Evolutionary conservation across 2,797 vertebrate species (phyloP).

Genomic region (Eptatretus atami): DNA sequence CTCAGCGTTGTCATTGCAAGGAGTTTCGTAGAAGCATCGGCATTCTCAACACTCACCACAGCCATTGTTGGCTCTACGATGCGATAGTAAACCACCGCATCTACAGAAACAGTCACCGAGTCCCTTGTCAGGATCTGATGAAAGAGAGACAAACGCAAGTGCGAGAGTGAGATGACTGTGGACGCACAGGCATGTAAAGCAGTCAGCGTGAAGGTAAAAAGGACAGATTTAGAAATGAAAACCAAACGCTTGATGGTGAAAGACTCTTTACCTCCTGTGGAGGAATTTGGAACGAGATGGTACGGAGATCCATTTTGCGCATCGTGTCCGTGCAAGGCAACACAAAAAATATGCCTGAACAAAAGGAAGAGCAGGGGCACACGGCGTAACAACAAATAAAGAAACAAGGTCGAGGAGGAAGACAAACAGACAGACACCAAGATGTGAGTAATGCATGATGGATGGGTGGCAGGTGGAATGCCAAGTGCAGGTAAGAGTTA

Average conservation of each 20-base stretch:
- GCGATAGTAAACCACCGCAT: conserved; percentile 25
- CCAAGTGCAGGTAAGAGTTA: no score
- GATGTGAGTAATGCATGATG: no score
- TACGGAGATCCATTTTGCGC: conserved; percentile 28
- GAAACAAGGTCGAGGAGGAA: not conserved
- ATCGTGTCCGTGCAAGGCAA: conserved; percentile 26
- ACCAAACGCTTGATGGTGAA: no score
- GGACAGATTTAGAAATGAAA: no score
- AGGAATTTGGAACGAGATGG: conserved; percentile 32
- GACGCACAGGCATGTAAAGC: no score
- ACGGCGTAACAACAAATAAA: no score
- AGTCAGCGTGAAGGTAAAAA: no score
- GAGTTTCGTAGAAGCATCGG: conserved; percentile 17
- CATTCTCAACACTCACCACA: conserved; percentile 19
- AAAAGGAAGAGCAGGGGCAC: no score
- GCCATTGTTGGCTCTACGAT: conserved; percentile 20
- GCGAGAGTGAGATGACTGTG: no score
- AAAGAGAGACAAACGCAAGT: not conserved
- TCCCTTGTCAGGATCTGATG: conserved; percentile 24
- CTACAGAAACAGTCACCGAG: conserved; percentile 23
- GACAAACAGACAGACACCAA: not conserved
- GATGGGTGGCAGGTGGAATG: no score
- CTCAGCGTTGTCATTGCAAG: conserved; percentile 24
- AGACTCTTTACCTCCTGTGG: conserved; percentile 23
- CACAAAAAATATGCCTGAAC: conserved; percentile 25